phyloP scores from a whole-genome alignment of 2,888 invertebrate genomes.

The Ichneumoninae sp. region DNA sequence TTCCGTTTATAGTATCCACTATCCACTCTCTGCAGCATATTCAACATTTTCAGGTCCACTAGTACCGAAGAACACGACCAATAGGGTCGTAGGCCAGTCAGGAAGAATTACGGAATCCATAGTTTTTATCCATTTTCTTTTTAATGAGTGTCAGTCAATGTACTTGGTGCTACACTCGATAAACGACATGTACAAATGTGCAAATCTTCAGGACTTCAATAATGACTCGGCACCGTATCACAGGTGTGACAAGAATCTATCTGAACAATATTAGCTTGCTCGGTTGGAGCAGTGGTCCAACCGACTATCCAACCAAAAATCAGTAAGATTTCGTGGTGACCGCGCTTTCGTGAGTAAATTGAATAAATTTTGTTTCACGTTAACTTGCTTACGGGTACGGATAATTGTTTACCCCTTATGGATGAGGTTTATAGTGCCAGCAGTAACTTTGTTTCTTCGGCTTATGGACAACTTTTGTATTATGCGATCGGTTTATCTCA shows the following conservation, averaged over 20 bases:
- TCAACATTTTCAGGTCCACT: slow-evolving; percentile 14
- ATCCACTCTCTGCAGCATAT: neutral
- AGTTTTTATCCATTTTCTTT: neutral
- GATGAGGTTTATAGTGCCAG: too few species aligned
- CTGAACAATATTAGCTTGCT: slow-evolving; percentile 79
- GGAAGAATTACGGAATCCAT: neutral
- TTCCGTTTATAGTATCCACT: neutral
- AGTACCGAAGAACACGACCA: neutral
- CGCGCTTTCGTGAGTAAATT: too few species aligned
- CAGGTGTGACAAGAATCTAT: slow-evolving; percentile 51
- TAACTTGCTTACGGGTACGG: neutral
- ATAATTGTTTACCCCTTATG: neutral
- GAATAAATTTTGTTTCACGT: too few species aligned
- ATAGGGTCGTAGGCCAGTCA: neutral
- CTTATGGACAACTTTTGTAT: too few species aligned
- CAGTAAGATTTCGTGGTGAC: neutral
- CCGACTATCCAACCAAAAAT: slow-evolving; percentile 13
- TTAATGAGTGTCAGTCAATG: neutral
- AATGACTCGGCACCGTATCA: slow-evolving; percentile 54
- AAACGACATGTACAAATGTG: slow-evolving; percentile 59
- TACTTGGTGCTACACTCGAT: slow-evolving; percentile 14
- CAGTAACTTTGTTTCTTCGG: too few species aligned
- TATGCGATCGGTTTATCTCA: too few species aligned
- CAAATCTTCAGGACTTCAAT: slow-evolving; percentile 63
- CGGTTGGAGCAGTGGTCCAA: slow-evolving; percentile 74